Conservation (phyloP, 2,113 vertebrate genomes). For the Brienomyrus brachyistius region DNA sequence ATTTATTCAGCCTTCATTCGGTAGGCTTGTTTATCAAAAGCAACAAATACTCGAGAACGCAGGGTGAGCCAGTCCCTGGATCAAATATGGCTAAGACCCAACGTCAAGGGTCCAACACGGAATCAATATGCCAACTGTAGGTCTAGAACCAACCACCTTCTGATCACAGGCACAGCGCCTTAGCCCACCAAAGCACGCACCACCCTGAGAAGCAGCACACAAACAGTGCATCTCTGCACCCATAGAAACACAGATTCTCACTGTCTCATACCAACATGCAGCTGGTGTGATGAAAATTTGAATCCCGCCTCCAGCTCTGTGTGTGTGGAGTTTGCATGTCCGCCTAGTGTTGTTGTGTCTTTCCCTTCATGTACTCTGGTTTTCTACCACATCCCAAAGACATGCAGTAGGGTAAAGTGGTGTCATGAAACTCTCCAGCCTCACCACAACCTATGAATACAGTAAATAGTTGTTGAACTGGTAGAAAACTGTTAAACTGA, state of each 20-base stretch:
- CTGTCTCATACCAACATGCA: not conserved
- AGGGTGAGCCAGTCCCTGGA: not conserved
- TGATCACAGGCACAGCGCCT: not conserved
- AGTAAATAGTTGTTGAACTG: not conserved
- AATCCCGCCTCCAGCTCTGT: not conserved
- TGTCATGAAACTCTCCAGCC: not conserved
- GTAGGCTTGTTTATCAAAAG: not conserved
- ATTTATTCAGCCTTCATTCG: not conserved
- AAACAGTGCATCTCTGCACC: not conserved
- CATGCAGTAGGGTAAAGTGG: not conserved
- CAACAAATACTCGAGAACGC: not conserved
- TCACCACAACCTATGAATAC: not conserved
- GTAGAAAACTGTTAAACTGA: not conserved
- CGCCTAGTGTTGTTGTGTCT: not conserved
- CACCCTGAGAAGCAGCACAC: not conserved
- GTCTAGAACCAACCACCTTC: not conserved
- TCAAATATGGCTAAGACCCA: not conserved
- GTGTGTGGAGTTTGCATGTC: not conserved
- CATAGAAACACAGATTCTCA: not conserved
- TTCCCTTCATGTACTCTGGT: not conserved
- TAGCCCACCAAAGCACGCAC: not conserved
- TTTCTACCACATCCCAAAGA: not conserved
- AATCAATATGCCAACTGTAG: not conserved
- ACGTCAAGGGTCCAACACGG: not conserved
- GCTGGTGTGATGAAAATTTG: not conserved